These are phyloP conservation scores for Strigamia transsilvanica DNA, from an alignment of 2,888 invertebrate species.

Conservation along the genomic window DNA sequence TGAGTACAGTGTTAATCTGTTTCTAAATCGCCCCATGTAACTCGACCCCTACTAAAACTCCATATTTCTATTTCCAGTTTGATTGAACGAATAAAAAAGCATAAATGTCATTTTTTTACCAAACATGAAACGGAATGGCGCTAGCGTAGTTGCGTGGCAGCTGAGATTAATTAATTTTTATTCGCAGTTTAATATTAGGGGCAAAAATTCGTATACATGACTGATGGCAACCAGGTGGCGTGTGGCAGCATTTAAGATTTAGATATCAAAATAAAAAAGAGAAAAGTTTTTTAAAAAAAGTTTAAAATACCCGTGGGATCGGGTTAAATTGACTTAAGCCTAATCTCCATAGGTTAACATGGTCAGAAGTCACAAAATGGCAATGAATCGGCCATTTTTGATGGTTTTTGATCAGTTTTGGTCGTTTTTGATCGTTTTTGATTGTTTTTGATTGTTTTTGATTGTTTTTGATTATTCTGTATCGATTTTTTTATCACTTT, in stretches of 20 bases:
- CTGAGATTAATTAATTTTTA: conserved; percentile 32
- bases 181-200: conserved; percentile 23
- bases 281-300: neutral
- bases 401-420: no score
- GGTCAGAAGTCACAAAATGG: no score
- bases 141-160: neutral
- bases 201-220: neutral
- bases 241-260: neutral
- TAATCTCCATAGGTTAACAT: neutral
- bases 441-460: no score
- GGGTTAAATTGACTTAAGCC: neutral
- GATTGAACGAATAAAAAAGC: neutral
- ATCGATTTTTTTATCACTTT: no score
- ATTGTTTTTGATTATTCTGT: no score
- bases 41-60: neutral
- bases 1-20: neutral
- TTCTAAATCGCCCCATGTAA: neutral
- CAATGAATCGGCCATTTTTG: no score
- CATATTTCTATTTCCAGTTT: conserved; percentile 30
- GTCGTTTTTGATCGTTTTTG: no score
- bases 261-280: neutral
- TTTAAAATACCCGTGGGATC: no score
- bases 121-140: neutral
- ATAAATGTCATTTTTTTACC: conserved; percentile 26
- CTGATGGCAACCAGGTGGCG: conserved; percentile 29